Evolutionary conservation across 2,888 invertebrate species (phyloP).

Genomic region (Tenthredo livida): DNA sequence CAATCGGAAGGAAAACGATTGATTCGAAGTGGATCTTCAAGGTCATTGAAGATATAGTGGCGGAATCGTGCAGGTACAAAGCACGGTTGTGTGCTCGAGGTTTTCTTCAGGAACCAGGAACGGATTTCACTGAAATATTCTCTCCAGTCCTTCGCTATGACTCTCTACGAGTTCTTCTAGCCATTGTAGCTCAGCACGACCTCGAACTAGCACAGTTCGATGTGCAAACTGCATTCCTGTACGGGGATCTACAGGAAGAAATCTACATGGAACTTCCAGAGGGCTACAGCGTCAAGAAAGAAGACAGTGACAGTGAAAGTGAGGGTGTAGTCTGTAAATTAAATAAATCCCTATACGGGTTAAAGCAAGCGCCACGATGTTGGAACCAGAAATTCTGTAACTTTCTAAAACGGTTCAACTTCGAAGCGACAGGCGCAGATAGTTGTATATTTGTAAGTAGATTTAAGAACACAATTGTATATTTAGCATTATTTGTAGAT

Average conservation of each 20-base stretch:
- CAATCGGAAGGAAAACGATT: slow-evolving; percentile 30
- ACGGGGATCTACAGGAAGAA: neutral
- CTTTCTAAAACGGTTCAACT: slow-evolving; percentile 58
- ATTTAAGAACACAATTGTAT: slow-evolving; percentile 51
- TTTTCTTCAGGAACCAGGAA: slow-evolving; percentile 40
- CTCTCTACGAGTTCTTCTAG: slow-evolving; percentile 48
- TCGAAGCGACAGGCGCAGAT: slow-evolving; percentile 59
- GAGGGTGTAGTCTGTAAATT: neutral
- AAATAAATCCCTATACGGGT: neutral
- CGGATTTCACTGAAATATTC: slow-evolving; percentile 50
- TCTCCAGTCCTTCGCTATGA: slow-evolving; percentile 51
- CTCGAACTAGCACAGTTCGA: slow-evolving; percentile 46
- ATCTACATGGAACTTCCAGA: slow-evolving; percentile 26
- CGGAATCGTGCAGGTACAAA: slow-evolving; percentile 33
- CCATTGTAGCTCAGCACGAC: slow-evolving; percentile 41
- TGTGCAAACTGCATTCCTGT: neutral
- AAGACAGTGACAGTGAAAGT: neutral
- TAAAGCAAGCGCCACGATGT: slow-evolving; percentile 31
- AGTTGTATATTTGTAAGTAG: slow-evolving; percentile 60
- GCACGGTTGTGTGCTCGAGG: slow-evolving; percentile 47
- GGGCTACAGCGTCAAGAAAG: neutral
- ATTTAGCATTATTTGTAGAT: slow-evolving; percentile 61
- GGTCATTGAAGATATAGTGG: slow-evolving; percentile 2
- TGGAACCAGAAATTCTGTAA: slow-evolving; percentile 29
- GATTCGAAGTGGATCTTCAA: slow-evolving; percentile 50